Conservation (phyloP, 1,140 invertebrate genomes). For the Latrodectus geometricus region DNA sequence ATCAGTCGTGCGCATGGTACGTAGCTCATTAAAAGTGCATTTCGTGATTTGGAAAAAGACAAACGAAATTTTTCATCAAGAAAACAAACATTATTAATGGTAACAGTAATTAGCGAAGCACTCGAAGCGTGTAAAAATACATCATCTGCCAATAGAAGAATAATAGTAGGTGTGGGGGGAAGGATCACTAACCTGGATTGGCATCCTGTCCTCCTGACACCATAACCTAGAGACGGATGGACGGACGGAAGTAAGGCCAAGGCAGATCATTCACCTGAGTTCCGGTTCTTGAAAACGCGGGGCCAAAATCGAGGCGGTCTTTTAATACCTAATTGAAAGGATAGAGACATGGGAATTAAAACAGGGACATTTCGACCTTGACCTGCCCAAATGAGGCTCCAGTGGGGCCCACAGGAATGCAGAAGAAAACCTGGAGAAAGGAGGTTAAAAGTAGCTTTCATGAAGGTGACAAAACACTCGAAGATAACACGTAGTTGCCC, state of each 20-base stretch:
- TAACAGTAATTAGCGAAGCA: neutral
- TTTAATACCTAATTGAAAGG: neutral
- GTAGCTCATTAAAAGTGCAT: neutral
- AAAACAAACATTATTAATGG: neutral
- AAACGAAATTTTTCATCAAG: neutral
- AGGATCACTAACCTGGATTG: slow-evolving; percentile 8
- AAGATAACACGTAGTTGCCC: neutral
- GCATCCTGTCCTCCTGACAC: slow-evolving; percentile 48
- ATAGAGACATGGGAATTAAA: neutral
- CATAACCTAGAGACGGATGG: slow-evolving; percentile 51
- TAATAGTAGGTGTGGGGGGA: neutral
- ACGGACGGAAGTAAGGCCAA: slow-evolving; percentile 14
- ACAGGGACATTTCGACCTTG: neutral
- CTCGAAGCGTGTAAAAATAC: slow-evolving; percentile 20
- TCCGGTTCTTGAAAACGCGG: slow-evolving; percentile 22
- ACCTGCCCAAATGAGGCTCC: neutral
- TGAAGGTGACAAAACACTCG: neutral
- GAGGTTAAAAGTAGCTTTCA: neutral
- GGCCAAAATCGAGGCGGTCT: neutral
- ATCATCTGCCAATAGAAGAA: slow-evolving; percentile 1
- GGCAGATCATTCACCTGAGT: slow-evolving; percentile 41
- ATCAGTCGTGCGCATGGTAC: neutral
- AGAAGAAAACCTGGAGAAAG: neutral
- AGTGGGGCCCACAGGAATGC: neutral
- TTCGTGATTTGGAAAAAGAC: neutral